Evolutionary conservation across 2,113 vertebrate species (phyloP).

Genomic region (Chamaea fasciata): DNA sequence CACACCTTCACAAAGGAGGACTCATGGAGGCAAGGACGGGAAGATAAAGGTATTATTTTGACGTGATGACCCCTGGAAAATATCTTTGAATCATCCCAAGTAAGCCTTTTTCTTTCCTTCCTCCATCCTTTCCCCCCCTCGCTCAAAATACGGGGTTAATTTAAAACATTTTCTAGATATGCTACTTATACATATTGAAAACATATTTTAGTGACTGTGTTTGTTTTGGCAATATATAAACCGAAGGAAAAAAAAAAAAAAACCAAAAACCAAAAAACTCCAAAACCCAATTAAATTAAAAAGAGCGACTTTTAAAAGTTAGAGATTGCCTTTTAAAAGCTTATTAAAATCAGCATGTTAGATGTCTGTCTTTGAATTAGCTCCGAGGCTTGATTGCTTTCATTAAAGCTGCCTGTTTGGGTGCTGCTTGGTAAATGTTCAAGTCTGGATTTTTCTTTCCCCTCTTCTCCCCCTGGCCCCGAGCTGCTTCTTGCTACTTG

Average conservation of each 20-base stretch:
- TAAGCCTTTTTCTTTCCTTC: background rate
- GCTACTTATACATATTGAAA: conserved; percentile 54
- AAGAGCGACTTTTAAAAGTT: conserved; percentile 75
- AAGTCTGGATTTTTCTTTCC: background rate
- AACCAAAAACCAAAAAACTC: no score
- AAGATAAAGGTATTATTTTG: background rate
- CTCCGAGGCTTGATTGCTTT: conserved; percentile 70
- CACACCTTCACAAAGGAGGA: background rate
- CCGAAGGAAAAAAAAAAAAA: background rate
- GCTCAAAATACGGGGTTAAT: conserved; percentile 19
- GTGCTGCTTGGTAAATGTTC: conserved; percentile 55
- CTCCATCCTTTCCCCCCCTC: background rate
- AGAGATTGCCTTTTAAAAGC: conserved; percentile 74
- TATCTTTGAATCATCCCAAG: background rate
- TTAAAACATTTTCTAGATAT: conserved; percentile 54
- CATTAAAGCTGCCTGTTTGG: conserved; percentile 72
- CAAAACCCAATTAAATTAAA: conserved; percentile 57
- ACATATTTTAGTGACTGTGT: conserved; percentile 64
- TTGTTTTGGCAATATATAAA: conserved; percentile 66
- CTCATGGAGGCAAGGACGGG: background rate
- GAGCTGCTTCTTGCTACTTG: conserved; percentile 39
- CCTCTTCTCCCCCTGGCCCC: background rate
- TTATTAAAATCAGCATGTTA: conserved; percentile 77
- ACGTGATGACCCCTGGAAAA: background rate
- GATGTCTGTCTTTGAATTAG: conserved; percentile 70